Evolutionary conservation across 2,113 vertebrate genomes (phyloP).

Genomic region (Phycodurus eques): DNA sequence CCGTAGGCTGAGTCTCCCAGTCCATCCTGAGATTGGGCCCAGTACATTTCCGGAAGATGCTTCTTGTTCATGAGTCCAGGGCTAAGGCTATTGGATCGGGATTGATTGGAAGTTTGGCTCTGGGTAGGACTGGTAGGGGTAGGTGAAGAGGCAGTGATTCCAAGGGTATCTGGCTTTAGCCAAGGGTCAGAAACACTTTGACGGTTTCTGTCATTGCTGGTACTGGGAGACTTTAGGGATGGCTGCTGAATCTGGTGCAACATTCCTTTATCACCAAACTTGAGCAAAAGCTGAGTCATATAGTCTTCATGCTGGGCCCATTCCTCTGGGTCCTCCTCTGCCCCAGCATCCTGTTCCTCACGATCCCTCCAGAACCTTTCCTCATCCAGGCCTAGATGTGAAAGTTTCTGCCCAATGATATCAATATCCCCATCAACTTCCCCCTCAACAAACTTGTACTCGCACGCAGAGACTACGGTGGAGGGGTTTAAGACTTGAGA

Average conservation of each 20-base stretch:
- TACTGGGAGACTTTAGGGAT: slow-evolving; percentile 50
- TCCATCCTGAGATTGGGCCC: slow-evolving; percentile 95
- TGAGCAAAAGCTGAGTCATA: slow-evolving; percentile 94
- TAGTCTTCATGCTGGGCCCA: slow-evolving; percentile 98
- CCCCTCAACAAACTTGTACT: background rate
- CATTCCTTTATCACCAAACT: slow-evolving; percentile 89
- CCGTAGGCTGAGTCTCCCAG: slow-evolving; percentile 95
- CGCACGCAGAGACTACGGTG: slow-evolving; percentile 43
- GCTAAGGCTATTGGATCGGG: slow-evolving; percentile 73
- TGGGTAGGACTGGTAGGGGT: slow-evolving; percentile 58
- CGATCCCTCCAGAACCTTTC: slow-evolving; percentile 87
- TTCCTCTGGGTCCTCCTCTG: slow-evolving; percentile 87
- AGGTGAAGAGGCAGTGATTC: slow-evolving; percentile 45
- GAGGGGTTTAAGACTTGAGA: slow-evolving; percentile 76
- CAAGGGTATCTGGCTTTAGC: slow-evolving; percentile 68
- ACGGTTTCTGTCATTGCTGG: slow-evolving; percentile 47
- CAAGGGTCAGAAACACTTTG: slow-evolving; percentile 76
- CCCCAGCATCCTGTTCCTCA: slow-evolving; percentile 79
- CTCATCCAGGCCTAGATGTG: slow-evolving; percentile 78
- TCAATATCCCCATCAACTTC: slow-evolving; percentile 71
- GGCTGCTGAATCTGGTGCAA: slow-evolving; percentile 77
- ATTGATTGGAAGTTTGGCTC: slow-evolving; percentile 58
- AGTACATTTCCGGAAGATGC: slow-evolving; percentile 91
- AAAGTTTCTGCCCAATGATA: slow-evolving; percentile 83
- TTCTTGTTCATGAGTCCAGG: slow-evolving; percentile 83